Evolutionary conservation across 2,888 invertebrate species (phyloP).

Genomic region (Amiota minor): DNA sequence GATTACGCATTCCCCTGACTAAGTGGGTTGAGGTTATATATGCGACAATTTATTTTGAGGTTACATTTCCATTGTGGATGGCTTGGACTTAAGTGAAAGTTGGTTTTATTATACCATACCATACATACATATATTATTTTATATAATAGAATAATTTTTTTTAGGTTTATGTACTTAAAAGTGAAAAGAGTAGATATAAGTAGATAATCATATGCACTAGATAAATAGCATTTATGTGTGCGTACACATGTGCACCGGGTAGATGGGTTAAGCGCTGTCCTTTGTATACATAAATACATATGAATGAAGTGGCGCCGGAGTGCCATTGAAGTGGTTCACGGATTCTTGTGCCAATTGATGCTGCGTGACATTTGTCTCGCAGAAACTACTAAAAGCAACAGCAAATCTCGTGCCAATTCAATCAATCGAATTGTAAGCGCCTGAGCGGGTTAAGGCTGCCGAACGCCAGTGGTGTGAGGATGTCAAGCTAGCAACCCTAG

Average conservation of each 20-base stretch:
- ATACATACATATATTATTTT: too few relatives aligned
- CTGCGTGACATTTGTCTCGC: slow-evolving; percentile 11
- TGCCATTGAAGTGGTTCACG: too few relatives aligned
- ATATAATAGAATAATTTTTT: slow-evolving; percentile 27
- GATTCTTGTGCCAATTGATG: slow-evolving; percentile 2
- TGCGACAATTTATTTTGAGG: slow-evolving; percentile 57
- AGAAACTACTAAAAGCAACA: slow-evolving; percentile 2
- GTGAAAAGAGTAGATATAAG: not conserved
- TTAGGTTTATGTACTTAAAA: slow-evolving; percentile 40
- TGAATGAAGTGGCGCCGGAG: not conserved
- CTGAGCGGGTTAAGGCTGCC: slow-evolving; percentile 24
- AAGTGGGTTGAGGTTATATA: slow-evolving; percentile 44
- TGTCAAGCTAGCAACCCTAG: not conserved
- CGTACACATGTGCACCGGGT: slow-evolving; percentile 13
- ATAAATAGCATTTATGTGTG: slow-evolving; percentile 50
- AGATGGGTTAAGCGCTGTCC: too few relatives aligned
- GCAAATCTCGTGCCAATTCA: slow-evolving; percentile 6
- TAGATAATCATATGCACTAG: slow-evolving; percentile 49
- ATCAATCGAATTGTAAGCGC: slow-evolving; percentile 1
- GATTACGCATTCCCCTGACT: slow-evolving; percentile 49
- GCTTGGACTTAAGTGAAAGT: slow-evolving; percentile 50
- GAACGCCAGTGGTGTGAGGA: not conserved
- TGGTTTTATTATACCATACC: slow-evolving; percentile 26
- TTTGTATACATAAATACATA: not conserved
- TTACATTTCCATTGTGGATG: slow-evolving; percentile 44